phyloP scores from a whole-genome alignment of 2,888 invertebrate species.

The Harmothoe impar region DNA sequence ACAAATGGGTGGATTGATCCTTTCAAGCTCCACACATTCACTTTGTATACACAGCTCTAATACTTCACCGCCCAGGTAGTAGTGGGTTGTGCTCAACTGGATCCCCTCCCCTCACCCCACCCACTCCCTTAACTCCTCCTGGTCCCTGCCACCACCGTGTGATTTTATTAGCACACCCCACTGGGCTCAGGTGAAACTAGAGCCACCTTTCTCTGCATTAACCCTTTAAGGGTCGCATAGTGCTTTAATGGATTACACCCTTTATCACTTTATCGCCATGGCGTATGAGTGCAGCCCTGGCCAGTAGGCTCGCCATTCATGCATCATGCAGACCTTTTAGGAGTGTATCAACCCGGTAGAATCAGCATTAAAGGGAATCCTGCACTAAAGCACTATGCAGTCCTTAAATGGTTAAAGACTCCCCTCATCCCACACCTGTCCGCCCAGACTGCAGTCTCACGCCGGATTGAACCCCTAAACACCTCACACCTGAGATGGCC shows the following conservation, averaged over 20 bases:
- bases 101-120: background rate
- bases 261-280: too few relatives aligned
- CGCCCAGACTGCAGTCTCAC: background rate
- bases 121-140: background rate
- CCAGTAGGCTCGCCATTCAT: too few relatives aligned
- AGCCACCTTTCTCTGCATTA: background rate
- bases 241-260: too few relatives aligned
- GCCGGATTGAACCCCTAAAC: background rate
- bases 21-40: background rate
- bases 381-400: too few relatives aligned
- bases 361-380: too few relatives aligned
- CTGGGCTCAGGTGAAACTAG: slow-evolving; percentile 13
- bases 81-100: background rate
- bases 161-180: background rate
- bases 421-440: background rate
- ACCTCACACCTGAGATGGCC: slow-evolving; percentile 2
- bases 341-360: too few relatives aligned
- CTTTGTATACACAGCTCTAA: too few relatives aligned
- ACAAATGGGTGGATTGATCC: background rate
- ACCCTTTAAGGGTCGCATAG: too few relatives aligned
- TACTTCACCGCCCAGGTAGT: too few relatives aligned
- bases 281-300: too few relatives aligned
- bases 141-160: slow-evolving; percentile 9
- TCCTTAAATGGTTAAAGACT: too few relatives aligned
- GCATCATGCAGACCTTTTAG: too few relatives aligned